phyloP scores from a whole-genome alignment of 1,140 invertebrate species.

The Anastatus disparis region DNA sequence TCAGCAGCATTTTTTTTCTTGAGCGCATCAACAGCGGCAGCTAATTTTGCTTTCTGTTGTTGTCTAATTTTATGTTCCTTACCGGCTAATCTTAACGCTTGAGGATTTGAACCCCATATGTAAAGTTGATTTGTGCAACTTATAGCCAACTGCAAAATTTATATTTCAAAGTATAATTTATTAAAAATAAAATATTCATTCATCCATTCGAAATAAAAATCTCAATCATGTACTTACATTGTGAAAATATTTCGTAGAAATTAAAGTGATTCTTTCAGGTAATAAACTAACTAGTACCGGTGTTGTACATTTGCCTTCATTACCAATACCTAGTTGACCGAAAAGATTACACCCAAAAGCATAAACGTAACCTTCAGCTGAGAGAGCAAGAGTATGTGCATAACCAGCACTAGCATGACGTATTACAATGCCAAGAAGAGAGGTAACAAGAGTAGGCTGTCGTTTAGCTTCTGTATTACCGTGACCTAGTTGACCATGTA shows the following conservation, averaged over 20 bases:
- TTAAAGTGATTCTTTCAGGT: constrained; percentile 71
- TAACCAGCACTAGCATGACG: constrained; percentile 76
- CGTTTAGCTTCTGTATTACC: constrained; percentile 74
- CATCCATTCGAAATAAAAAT: neutral
- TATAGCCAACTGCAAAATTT: constrained; percentile 75
- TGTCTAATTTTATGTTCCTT: constrained; percentile 21
- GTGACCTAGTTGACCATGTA: constrained; percentile 86
- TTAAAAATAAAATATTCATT: neutral
- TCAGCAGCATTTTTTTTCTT: neutral
- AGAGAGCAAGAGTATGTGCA: constrained; percentile 78
- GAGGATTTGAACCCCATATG: constrained; percentile 83
- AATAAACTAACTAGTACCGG: constrained; percentile 71
- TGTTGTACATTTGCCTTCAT: constrained; percentile 70
- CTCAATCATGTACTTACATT: constrained; percentile 72
- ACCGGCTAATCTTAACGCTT: constrained; percentile 73
- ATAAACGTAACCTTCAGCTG: constrained; percentile 74
- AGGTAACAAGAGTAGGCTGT: constrained; percentile 70
- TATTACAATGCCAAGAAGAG: constrained; percentile 55
- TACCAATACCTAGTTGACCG: constrained; percentile 79
- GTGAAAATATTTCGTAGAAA: constrained; percentile 84
- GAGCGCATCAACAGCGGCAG: neutral
- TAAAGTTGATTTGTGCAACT: constrained; percentile 75
- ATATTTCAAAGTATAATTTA: neutral
- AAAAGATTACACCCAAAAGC: constrained; percentile 83
- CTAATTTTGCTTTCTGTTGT: constrained; percentile 25